Evolutionary conservation across 2,797 vertebrate genomes (phyloP), one percentile per base, ranked within the genome.

Genomic region (Acipenser oxyrinchus): DNA sequence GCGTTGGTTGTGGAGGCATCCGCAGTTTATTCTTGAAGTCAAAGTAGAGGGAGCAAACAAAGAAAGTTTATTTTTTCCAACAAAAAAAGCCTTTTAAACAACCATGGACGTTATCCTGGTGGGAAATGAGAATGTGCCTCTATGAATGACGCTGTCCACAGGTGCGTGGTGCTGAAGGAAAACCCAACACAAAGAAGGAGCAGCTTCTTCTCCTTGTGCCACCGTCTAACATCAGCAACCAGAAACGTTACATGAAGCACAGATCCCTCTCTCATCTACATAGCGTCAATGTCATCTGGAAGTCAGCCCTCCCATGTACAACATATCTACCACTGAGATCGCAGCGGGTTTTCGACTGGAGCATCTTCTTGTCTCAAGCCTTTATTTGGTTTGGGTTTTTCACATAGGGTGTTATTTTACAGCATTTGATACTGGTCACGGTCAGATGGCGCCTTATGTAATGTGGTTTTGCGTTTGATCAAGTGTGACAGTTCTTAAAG

Each of bases 201-300:
- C 79, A 84, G 85, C 82, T 3, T 55, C 52, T 86, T 87, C 77
- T 84, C 81, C 83, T 83, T 80, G 84, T 79, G 81, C 83, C 82
- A 79, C 86, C 79, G 82, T 84, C 84, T 85, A 82, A 86, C 79
- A 77, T 81, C 81, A 84, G 79, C 77, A 81, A 82, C 78, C 80
- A 80, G 81, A 81, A 83, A 85, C 84, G 83, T 84, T 86, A 79
- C 84, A 82, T 81, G 81, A 79, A 85, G 83, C 84, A 77, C 81
- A 78, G 76, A 81, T 81, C 78, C 82, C 79, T 75, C 83, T 82
- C 87, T 88, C 86, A 84, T 87, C 87, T 80, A 84, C 87, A 86
- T 74, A 82, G 87, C 86, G 83, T 85, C 87, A 90, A 88, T 89
- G 88, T 89, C 86, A 88, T 80, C 82, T 86, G 83, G 88, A 89